Conservation (phyloP, 2,888 invertebrate species). For the Neoascia interrupta region DNA sequence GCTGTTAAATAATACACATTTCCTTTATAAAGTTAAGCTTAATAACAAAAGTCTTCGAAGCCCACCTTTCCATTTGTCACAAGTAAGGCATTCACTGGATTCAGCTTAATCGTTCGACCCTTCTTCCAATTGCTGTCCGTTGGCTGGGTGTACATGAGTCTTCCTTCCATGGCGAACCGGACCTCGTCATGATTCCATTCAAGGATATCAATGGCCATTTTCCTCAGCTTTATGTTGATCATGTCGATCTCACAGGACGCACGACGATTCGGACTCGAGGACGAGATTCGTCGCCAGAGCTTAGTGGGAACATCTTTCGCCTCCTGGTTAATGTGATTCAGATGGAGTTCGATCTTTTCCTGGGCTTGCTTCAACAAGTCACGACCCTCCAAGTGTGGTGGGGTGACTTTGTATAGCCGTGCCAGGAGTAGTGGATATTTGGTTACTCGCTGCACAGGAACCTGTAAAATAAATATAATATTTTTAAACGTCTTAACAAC, state of each 20-base stretch:
- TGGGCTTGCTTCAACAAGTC: slow-evolving; percentile 93
- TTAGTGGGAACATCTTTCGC: slow-evolving; percentile 95
- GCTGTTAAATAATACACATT: too few relatives aligned
- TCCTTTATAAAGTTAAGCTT: too few relatives aligned
- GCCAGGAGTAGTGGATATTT: slow-evolving; percentile 96
- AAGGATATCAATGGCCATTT: slow-evolving; percentile 95
- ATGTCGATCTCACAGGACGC: slow-evolving; percentile 92
- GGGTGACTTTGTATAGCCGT: slow-evolving; percentile 94
- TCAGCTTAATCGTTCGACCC: slow-evolving; percentile 92
- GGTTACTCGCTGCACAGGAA: slow-evolving; percentile 97
- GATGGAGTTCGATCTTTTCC: slow-evolving; percentile 94
- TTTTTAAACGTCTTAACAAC: neutral
- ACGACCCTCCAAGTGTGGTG: slow-evolving; percentile 89
- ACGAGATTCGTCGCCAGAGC: slow-evolving; percentile 93
- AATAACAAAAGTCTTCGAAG: too few relatives aligned
- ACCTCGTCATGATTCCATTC: slow-evolving; percentile 97
- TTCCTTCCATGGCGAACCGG: slow-evolving; percentile 93
- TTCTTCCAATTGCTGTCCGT: slow-evolving; percentile 95
- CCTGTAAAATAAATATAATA: slow-evolving; percentile 80
- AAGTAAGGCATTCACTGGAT: slow-evolving; percentile 92
- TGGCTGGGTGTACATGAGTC: slow-evolving; percentile 92
- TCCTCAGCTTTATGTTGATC: slow-evolving; percentile 92
- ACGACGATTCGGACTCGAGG: slow-evolving; percentile 84
- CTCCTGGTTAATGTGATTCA: slow-evolving; percentile 96
- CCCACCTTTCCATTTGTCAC: slow-evolving; percentile 94